Base-by-base conservation (phyloP, 2,888 invertebrate genomes). In the Fragum whitleyi region DNA sequence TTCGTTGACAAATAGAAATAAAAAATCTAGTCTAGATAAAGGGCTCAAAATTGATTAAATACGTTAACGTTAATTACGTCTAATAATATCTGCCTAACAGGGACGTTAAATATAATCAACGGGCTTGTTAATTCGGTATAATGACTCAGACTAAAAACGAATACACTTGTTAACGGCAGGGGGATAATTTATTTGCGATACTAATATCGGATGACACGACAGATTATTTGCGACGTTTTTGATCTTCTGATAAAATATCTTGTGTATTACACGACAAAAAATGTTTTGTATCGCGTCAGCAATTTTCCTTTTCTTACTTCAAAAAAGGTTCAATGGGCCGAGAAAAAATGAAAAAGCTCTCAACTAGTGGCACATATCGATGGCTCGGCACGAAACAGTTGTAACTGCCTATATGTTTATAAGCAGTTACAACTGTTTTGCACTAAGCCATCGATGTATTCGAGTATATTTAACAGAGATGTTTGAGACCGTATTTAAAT, bases 201-300 rank as follows among this genome's bases (percentile, higher is more conserved):
- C 61, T 61, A 61, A 61, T 61, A 61, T 19, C 32, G 32, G 32
- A 19, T 61, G 61, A 61, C 61, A 61, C 61, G n/a, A 19, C 32
- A 61, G 19, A 61, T 32, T 32, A 32, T 61, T 2, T n/a, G 32
- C 32, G 57, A 23, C 57, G 57, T 26, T 57, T 57, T 57, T 57
- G 57, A 57, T 57, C 57, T 57, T 26, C 23, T 23, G 57, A 57
- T 26, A 57, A 26, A 57, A 57, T 14, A 47, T 2, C 47, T 47
- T 47, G 47, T 47, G 47, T 47, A 47, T 47, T 47, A 47, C 47
- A 47, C 47, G 47, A 47, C 47, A 47, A 47, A 47, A 47, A 47
- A 47, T 14, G n/a, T 19, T n/a, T 47, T 19, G 47, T 47, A n/a
- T 47, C 14, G 14, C 16, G 47, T 47, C 47, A 47, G 47, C 47